phyloP scores from a whole-genome alignment of 2,888 invertebrate genomes.

The Pristionchus entomophagus region DNA sequence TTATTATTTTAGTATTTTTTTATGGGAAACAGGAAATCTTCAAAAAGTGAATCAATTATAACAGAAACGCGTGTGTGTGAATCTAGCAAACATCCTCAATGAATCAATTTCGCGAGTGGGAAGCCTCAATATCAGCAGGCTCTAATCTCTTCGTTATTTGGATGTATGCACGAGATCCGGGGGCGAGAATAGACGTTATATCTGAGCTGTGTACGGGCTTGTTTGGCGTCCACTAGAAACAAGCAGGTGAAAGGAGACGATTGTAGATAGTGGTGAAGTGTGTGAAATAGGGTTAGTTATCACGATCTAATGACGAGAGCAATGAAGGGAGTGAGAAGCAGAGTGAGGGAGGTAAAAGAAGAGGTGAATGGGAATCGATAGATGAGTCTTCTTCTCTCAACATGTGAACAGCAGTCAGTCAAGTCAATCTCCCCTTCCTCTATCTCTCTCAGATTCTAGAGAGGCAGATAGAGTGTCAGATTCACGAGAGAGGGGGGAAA shows the following conservation, averaged over 20 bases:
- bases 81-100: no score
- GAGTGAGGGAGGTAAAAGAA: conserved; percentile 32
- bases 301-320: neutral
- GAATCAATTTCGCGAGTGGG: no score
- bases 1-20: no score
- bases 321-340: neutral
- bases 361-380: conserved; percentile 43
- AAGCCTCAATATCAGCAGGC: no score
- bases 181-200: neutral
- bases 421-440: conserved; percentile 32
- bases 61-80: no score
- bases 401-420: conserved; percentile 46
- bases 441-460: conserved; percentile 24
- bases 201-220: neutral
- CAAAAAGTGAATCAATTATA: no score
- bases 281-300: neutral
- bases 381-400: conserved; percentile 38
- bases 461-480: conserved; percentile 40
- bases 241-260: conserved; percentile 1
- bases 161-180: neutral
- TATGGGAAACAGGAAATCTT: no score
- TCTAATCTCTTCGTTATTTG: no score
- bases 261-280: neutral
- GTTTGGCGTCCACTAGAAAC: neutral
- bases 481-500: conserved; percentile 1